A percentile compares a stretch with the other conserved stretches of the same genome.
Evolutionary conservation across 1,140 invertebrate genomes (phyloP).

Genomic region (Helicoverpa armigera): DNA sequence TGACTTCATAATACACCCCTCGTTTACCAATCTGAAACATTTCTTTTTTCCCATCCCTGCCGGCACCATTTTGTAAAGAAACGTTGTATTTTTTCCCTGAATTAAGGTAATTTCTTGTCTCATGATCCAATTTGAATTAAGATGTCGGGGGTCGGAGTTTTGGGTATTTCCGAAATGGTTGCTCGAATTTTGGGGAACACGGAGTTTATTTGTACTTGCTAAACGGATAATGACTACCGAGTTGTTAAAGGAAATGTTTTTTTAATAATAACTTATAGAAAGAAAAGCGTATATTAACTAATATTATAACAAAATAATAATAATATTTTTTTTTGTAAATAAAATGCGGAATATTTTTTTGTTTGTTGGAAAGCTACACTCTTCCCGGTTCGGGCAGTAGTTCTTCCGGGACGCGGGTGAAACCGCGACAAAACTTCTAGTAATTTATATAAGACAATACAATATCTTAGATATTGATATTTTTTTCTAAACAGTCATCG

Average conservation of each 20-base stretch:
- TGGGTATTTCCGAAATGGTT: conserved; percentile 36
- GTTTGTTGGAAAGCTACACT: no score
- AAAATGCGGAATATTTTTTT: no score
- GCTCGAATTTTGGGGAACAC: conserved; percentile 24
- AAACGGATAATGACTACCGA: neutral
- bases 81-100: conserved; percentile 71
- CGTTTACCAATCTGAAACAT: conserved; percentile 65
- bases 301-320: no score
- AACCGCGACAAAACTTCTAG: no score
- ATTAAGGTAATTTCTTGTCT: conserved; percentile 71
- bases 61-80: conserved; percentile 48
- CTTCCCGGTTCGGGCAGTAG: no score
- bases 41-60: conserved; percentile 41
- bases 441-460: no score
- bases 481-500: no score
- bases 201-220: neutral
- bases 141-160: conserved; percentile 49
- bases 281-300: no score
- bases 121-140: conserved; percentile 75
- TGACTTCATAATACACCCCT: conserved; percentile 69
- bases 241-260: neutral
- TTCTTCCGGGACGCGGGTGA: no score
- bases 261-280: no score
- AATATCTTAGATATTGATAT: no score
- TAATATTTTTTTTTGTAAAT: no score